Evolutionary conservation across 1,140 invertebrate genomes (phyloP).

Genomic region (Mizuhopecten yessoensis): DNA sequence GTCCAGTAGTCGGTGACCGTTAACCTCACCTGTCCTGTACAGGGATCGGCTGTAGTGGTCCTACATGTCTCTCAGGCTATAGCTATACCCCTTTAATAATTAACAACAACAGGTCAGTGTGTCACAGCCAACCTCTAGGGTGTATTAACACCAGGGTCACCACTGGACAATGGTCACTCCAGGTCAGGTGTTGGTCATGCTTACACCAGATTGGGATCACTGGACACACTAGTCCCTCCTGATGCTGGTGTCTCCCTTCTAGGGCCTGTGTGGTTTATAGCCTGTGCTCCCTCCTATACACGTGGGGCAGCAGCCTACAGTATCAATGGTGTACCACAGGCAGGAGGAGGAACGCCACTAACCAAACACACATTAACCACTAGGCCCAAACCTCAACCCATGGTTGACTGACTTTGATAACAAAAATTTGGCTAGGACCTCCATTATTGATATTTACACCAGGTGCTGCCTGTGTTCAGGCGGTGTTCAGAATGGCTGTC

Average conservation of each 20-base stretch:
- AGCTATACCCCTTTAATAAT: conserved; percentile 23
- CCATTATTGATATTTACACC: conserved; percentile 28
- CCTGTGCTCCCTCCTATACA: not conserved
- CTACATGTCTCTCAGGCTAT: not conserved
- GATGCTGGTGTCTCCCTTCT: not conserved
- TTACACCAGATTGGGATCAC: not conserved
- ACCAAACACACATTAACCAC: not conserved
- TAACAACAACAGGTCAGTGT: conserved; percentile 24
- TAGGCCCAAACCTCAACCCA: conserved; percentile 13
- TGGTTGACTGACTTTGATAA: conserved; percentile 14
- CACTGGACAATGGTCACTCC: not conserved
- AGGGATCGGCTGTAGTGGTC: not conserved
- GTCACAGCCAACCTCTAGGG: conserved; percentile 27
- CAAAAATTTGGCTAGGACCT: not conserved
- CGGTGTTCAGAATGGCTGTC: not conserved
- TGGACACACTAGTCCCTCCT: not conserved
- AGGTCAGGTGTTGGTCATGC: conserved; percentile 5
- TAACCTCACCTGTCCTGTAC: not conserved
- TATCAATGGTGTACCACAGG: not conserved
- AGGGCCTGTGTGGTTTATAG: too few relatives aligned
- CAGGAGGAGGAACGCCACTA: not conserved
- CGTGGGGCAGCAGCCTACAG: not conserved
- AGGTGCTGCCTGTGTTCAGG: not conserved
- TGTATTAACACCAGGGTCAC: conserved; percentile 24
- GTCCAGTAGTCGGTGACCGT: not conserved